phyloP scores from a whole-genome alignment of 2,888 invertebrate species.

The Panzeria rudis region DNA sequence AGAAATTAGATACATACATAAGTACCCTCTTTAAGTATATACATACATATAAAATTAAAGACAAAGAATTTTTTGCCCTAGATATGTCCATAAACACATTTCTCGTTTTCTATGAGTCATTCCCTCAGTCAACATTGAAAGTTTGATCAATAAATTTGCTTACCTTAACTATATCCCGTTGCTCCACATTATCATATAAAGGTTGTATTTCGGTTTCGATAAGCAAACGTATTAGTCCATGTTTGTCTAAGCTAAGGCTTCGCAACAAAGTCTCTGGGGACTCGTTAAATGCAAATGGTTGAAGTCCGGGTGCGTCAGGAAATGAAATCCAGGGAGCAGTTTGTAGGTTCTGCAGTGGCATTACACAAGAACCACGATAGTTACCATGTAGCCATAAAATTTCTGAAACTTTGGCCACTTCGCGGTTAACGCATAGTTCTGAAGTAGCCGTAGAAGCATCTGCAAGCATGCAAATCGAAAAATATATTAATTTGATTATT shows the following conservation, averaged over 20 bases:
- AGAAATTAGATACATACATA: background rate
- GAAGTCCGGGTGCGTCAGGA: conserved; percentile 83
- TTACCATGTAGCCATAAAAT: conserved; percentile 82
- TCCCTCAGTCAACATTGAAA: background rate
- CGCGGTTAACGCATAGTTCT: conserved; percentile 82
- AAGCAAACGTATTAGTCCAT: conserved; percentile 79
- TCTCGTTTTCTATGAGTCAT: conserved; percentile 1
- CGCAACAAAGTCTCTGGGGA: conserved; percentile 71
- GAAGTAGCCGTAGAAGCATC: conserved; percentile 81
- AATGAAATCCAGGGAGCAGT: conserved; percentile 85
- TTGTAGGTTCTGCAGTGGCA: conserved; percentile 84
- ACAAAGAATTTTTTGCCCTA: background rate
- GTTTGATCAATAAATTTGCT: conserved; percentile 56
- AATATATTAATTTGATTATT: background rate
- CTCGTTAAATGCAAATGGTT: conserved; percentile 80
- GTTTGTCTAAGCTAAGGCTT: conserved; percentile 67
- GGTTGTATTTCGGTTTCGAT: conserved; percentile 81
- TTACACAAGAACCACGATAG: conserved; percentile 82
- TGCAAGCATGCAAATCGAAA: conserved; percentile 58
- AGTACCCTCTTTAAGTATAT: background rate
- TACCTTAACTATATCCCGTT: conserved; percentile 67
- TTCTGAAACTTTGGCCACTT: conserved; percentile 82
- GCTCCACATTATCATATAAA: conserved; percentile 46
- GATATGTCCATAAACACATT: conserved; percentile 19
- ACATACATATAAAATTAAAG: background rate